phyloP scores from a whole-genome alignment of 2,113 vertebrate species.

The Genyomyrus donnyi region DNA sequence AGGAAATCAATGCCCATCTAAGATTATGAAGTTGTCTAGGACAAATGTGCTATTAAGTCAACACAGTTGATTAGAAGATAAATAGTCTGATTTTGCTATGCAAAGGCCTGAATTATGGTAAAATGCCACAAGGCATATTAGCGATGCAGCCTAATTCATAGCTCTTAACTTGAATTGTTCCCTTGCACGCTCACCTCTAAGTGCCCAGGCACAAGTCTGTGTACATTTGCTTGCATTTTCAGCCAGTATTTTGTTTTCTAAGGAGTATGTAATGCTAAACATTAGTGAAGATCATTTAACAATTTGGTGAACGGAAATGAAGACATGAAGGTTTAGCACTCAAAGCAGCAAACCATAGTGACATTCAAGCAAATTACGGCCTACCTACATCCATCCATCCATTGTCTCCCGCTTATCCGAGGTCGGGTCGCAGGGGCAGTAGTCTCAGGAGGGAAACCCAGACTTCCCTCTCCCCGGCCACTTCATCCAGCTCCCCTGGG shows the following conservation, averaged over 20 bases:
- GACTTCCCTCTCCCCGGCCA: no score
- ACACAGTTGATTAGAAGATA: not conserved
- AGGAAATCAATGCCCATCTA: not conserved
- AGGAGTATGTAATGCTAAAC: not conserved
- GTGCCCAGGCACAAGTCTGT: not conserved
- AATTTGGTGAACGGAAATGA: not conserved
- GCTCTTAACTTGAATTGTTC: not conserved
- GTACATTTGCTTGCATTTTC: not conserved
- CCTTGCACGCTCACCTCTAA: not conserved
- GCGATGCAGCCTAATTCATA: not conserved
- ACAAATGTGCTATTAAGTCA: not conserved
- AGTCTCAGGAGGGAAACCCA: no score
- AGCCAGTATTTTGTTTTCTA: not conserved
- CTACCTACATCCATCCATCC: not conserved
- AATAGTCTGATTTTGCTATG: not conserved
- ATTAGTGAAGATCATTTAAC: not conserved
- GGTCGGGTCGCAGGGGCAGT: no score
- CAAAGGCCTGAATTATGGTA: not conserved
- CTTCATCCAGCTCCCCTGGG: no score
- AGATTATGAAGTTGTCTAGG: not conserved
- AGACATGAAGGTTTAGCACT: not conserved
- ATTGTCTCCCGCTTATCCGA: no score
- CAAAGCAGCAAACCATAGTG: no score
- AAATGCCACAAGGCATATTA: not conserved
- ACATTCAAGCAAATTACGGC: not conserved